Conservation (phyloP, 2,113 vertebrate species). For the Hystrix cristata region DNA sequence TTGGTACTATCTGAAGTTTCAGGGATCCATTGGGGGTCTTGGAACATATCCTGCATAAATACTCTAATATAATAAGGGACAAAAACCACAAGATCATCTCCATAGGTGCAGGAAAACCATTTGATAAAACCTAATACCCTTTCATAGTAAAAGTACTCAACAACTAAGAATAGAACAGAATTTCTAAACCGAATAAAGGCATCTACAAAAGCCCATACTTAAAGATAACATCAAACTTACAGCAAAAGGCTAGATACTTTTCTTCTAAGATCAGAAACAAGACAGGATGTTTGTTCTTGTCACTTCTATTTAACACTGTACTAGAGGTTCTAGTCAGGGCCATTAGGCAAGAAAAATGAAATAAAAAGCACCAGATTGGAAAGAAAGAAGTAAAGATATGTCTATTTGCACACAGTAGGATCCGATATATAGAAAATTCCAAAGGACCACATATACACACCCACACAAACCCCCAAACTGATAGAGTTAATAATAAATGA, state of each 20-base stretch:
- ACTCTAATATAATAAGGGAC: background rate
- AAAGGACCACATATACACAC: background rate
- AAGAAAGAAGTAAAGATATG: background rate
- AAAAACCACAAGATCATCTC: background rate
- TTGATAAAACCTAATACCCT: background rate
- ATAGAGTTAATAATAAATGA: background rate
- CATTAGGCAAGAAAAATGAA: background rate
- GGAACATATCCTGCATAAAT: background rate
- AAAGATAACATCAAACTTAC: background rate
- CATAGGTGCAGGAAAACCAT: background rate
- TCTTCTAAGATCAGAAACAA: background rate
- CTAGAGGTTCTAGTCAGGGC: background rate
- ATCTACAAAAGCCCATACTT: background rate
- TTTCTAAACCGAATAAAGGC: background rate
- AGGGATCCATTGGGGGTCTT: background rate
- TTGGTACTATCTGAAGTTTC: background rate
- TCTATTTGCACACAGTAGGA: background rate
- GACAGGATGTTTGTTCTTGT: background rate
- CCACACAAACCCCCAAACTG: background rate
- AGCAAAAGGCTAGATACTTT: background rate
- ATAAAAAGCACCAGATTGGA: background rate
- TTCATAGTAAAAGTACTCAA: background rate
- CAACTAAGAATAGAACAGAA: background rate
- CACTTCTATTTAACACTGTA: no score
- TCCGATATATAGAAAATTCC: background rate